A percentile compares a stretch with the other conserved stretches of the same genome.
These are phyloP conservation scores for Orius laevigatus DNA, from an alignment of 1,140 invertebrate genomes.

Conservation along the genomic window DNA sequence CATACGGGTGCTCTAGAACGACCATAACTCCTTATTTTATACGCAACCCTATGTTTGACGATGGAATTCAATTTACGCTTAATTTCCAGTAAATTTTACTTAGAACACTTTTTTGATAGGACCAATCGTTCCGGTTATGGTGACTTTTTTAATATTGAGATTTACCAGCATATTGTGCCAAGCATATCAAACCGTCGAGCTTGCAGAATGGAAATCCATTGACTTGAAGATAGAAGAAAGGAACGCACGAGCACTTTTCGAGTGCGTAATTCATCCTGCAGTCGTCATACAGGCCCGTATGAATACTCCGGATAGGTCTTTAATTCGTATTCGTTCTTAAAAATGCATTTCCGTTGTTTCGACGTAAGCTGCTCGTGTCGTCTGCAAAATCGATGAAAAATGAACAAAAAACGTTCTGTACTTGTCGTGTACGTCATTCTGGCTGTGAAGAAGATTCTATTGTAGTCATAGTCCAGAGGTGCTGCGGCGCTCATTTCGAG, in stretches of 20 bases:
- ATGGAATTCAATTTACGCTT: no score
- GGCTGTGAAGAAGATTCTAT: constrained; percentile 43
- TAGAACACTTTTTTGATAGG: no score
- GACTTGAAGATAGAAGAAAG: constrained; percentile 40
- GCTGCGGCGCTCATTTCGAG: constrained; percentile 44
- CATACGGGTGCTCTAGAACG: no score
- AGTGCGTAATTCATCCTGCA: constrained; percentile 44
- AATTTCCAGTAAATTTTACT: no score
- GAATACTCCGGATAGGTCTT: constrained; percentile 40
- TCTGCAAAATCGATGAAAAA: no score
- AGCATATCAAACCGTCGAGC: constrained; percentile 36
- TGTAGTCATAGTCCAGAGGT: constrained; percentile 44
- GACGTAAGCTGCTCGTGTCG: constrained; percentile 45
- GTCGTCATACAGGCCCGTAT: constrained; percentile 47
- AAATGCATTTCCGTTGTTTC: constrained; percentile 46
- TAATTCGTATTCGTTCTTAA: constrained; percentile 40
- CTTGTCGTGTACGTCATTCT: constrained; percentile 52
- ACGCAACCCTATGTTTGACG: no score
- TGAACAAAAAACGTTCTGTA: no score
- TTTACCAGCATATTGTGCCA: constrained; percentile 33
- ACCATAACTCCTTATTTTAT: no score
- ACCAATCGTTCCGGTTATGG: no score
- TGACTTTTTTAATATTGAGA: no score
- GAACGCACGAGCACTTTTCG: constrained; percentile 43
- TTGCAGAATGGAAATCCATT: constrained; percentile 35